Conservation (phyloP, 2,888 invertebrate species). For the Cantharis nigra region DNA sequence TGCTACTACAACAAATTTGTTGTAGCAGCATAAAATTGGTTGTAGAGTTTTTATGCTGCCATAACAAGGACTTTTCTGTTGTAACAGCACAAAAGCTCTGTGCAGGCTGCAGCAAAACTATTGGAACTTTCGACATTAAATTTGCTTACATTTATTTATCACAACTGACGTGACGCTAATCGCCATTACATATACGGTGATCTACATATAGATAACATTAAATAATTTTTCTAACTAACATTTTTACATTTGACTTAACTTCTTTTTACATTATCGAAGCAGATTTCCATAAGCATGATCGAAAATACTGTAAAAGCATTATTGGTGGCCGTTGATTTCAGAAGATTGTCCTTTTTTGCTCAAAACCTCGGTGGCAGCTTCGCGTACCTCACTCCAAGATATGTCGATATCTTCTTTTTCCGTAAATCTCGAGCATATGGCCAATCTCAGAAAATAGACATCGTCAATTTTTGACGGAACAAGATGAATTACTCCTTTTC, state of each 20-base stretch:
- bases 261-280: neutral
- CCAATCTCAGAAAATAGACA: slow-evolving; percentile 84
- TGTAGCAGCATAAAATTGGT: too few species aligned
- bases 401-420: slow-evolving; percentile 79
- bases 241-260: neutral
- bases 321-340: slow-evolving; percentile 1
- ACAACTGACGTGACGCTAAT: neutral
- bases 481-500: slow-evolving; percentile 87
- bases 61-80: too few species aligned
- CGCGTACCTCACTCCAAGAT: slow-evolving; percentile 86
- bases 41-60: too few species aligned
- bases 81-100: too few species aligned
- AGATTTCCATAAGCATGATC: neutral
- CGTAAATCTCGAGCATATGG: slow-evolving; percentile 85
- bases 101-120: too few species aligned
- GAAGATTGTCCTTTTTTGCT: neutral
- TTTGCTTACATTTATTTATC: neutral
- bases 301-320: neutral
- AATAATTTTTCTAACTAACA: neutral
- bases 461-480: slow-evolving; percentile 89
- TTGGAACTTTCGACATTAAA: neutral
- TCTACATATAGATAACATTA: neutral
- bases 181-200: neutral
- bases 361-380: slow-evolving; percentile 72
- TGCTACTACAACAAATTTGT: too few species aligned